Evolutionary conservation across 1,140 invertebrate genomes (phyloP), one percentile per base, ranked within the genome.

Genomic region (Mycetomoellerius zeteki): DNA sequence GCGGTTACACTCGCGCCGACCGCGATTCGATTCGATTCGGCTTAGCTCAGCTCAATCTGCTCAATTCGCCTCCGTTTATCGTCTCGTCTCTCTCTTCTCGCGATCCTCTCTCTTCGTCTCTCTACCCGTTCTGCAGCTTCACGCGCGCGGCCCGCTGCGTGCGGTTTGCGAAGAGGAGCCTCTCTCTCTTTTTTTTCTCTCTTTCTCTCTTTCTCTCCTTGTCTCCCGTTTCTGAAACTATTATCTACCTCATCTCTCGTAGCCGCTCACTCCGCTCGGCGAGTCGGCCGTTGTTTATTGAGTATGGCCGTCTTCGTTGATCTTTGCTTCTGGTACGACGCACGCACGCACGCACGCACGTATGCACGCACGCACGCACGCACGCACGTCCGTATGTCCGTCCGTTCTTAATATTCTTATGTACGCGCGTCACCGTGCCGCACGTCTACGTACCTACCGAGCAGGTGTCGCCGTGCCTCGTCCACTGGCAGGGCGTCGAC

Each of bases 261-360:
- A 43, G 77, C 86, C 90, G 88, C 76, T 76, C 85, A 89, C 88
- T 86, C 76, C 87, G 88, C 84, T 91, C 89, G n/a, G n/a, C n/a
- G n/a, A n/a, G n/a, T n/a, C n/a, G 91, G 90, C 92, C 88, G 89
- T 93, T 94, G 93, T 93, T 94, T 43, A 43, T 43, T 93, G 93
- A 94, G 92, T 93, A 94, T 94, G 93, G 93, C 93, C 89, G 92
- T 90, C 88, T 62, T 50, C 50, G 71, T 21, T 69, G 88, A 91
- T 90, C 88, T 62, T 50, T 37, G 75, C 14, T 69, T 47, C 30
- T 65, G 64, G 19, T 64, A 1, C n/a, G 27, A 7, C 3, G 33
- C 3, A 16, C 16, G 27, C 6, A 64, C 30, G 62, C 30, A 65
- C 62, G 19, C 19, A 33, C 19, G 62, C 27, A 65, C 27, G n/a